Evolutionary conservation across 2,888 invertebrate genomes (phyloP).

Genomic region (Gymnocheta viridis): DNA sequence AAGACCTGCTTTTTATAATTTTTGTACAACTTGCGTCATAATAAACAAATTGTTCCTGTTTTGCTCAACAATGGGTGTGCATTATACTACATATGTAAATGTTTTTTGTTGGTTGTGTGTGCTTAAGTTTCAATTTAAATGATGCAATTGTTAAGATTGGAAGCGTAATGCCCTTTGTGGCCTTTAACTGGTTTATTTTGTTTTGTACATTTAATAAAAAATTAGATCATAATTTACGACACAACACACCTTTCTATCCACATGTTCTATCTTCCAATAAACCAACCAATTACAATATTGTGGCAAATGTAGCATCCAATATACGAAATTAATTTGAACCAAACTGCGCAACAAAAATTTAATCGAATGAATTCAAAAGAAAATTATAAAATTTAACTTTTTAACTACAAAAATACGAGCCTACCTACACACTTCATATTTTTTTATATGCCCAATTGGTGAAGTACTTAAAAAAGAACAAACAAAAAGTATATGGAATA

Average conservation of each 20-base stretch:
- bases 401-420: background rate
- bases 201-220: constrained; percentile 23
- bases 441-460: background rate
- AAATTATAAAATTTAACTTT: constrained; percentile 8
- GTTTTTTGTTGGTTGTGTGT: background rate
- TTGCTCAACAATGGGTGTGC: background rate
- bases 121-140: constrained; percentile 14
- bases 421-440: background rate
- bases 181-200: background rate
- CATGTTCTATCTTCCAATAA: constrained; percentile 1
- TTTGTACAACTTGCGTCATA: background rate
- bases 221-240: constrained; percentile 15
- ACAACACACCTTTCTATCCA: constrained; percentile 52
- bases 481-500: background rate
- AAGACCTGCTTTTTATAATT: background rate
- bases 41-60: background rate
- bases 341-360: background rate
- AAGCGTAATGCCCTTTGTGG: constrained; percentile 9
- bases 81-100: background rate
- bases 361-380: constrained; percentile 22
- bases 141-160: constrained; percentile 1
- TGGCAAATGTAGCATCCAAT: background rate
- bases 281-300: constrained; percentile 7
- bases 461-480: background rate
- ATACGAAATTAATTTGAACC: constrained; percentile 2